phyloP scores from a whole-genome alignment of 2,797 vertebrate genomes.

The Synaphobranchus kaupii region DNA sequence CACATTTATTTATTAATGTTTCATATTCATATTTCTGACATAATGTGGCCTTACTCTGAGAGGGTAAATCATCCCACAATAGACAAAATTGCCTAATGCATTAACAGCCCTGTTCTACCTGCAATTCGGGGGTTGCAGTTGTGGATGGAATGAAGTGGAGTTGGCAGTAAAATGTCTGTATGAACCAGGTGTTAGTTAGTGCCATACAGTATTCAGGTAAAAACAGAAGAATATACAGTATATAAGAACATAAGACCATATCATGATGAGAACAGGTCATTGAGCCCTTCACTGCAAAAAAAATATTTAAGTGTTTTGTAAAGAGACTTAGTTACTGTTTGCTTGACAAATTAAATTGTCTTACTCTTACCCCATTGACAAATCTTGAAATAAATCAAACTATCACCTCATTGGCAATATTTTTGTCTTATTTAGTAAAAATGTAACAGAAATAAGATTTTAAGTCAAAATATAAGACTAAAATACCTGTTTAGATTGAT shows the following conservation, averaged over 20 bases:
- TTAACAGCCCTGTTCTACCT: neutral
- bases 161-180: conserved; percentile 40
- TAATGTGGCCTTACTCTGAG: neutral
- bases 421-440: no score
- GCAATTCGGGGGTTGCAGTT: neutral
- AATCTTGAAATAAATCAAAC: no score
- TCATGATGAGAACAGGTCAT: conserved; percentile 41
- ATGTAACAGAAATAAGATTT: no score
- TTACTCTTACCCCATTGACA: no score
- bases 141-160: neutral
- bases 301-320: no score
- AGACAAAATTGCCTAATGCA: neutral
- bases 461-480: no score
- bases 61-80: neutral
- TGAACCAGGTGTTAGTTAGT: conserved; percentile 53
- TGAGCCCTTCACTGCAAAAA: conserved; percentile 27
- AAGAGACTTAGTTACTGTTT: no score
- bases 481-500: no score
- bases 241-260: conserved; percentile 30
- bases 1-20: neutral
- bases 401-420: no score
- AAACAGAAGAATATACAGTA: conserved; percentile 39
- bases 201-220: conserved; percentile 19
- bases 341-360: no score
- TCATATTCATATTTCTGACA: neutral